A percentile compares a stretch with the other conserved stretches of the same genome.
Conservation (phyloP, 2,797 vertebrate species). For the Triplophysa bombifrons region DNA sequence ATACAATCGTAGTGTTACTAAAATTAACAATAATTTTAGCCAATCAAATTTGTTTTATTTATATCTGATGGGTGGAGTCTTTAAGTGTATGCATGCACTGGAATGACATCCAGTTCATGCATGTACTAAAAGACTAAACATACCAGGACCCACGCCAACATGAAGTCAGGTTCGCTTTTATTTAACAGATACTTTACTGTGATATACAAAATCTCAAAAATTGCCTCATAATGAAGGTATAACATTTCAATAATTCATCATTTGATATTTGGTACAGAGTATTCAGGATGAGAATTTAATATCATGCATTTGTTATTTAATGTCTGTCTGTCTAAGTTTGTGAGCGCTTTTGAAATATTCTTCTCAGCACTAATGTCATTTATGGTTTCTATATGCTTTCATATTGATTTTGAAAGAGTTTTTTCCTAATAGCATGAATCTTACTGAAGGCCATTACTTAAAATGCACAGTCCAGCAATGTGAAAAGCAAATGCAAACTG, state of each 20-base stretch:
- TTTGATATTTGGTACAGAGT: background rate
- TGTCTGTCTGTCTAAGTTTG: background rate
- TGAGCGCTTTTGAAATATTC: background rate
- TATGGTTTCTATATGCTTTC: background rate
- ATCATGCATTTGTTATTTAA: background rate
- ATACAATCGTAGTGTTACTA: too few species aligned
- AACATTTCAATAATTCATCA: background rate
- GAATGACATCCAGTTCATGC: too few species aligned
- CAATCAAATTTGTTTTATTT: too few species aligned
- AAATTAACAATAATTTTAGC: too few species aligned
- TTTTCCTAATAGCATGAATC: background rate
- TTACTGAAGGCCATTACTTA: background rate
- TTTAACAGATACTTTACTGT: too few species aligned
- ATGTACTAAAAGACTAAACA: too few species aligned
- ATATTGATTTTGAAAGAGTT: background rate
- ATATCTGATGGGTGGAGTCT: too few species aligned
- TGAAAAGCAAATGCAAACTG: conserved; percentile 64
- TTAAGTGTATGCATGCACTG: too few species aligned
- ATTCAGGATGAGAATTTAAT: background rate
- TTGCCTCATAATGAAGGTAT: too few species aligned
- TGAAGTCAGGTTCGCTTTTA: too few species aligned
- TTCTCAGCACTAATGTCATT: background rate
- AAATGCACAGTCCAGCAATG: background rate
- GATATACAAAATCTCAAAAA: too few species aligned
- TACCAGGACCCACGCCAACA: too few species aligned